Conservation (phyloP, 2,113 vertebrate species). For the Morone chrysops region DNA sequence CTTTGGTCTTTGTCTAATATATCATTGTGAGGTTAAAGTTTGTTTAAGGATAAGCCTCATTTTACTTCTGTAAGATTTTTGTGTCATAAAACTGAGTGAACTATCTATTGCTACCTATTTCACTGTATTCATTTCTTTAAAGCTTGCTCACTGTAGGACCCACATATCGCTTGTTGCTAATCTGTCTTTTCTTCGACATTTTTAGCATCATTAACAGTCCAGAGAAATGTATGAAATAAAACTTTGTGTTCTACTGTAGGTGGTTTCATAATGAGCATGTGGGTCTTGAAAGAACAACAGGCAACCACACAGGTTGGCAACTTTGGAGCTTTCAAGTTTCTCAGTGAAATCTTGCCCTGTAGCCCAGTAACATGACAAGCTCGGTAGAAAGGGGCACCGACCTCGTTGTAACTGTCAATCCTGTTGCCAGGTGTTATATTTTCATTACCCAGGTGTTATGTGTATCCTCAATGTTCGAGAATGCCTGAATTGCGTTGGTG, state of each 20-base stretch:
- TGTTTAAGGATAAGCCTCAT: not conserved
- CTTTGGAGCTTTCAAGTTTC: not conserved
- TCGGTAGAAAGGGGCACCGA: not conserved
- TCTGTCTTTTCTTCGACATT: not conserved
- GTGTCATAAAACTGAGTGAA: not conserved
- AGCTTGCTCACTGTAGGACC: no score
- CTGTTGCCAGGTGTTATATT: conserved; percentile 14
- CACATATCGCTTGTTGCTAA: not conserved
- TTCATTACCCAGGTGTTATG: conserved; percentile 36
- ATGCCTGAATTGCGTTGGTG: not conserved
- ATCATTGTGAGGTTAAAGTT: not conserved
- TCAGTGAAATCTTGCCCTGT: not conserved
- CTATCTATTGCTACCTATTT: not conserved
- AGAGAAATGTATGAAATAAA: not conserved
- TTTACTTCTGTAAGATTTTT: not conserved
- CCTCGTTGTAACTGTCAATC: conserved; percentile 25
- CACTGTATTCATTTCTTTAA: not conserved
- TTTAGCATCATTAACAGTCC: not conserved
- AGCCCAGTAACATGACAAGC: conserved; percentile 23
- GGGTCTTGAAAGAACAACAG: conserved; percentile 5
- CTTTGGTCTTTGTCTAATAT: not conserved
- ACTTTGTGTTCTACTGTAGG: not conserved
- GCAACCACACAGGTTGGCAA: not conserved
- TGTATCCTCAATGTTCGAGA: conserved; percentile 12
- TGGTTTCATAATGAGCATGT: conserved; percentile 12